These are phyloP conservation scores for Sympetrum striolatum DNA, from an alignment of 2,888 invertebrate species.

Conservation along the genomic window DNA sequence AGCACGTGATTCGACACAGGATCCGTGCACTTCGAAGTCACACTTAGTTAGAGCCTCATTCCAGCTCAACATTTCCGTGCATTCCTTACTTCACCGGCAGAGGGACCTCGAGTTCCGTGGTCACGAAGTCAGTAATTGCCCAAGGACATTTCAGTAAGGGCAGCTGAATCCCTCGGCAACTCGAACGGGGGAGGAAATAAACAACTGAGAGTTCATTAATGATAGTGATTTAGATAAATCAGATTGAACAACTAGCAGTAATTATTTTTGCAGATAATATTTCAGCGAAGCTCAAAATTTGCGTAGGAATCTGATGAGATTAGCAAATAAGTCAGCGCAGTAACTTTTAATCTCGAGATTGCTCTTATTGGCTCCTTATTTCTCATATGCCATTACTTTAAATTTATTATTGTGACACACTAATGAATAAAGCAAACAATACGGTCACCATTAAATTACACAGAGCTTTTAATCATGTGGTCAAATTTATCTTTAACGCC, in stretches of 20 bases:
- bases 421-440: too few relatives aligned
- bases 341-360: neutral
- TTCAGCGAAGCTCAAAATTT: too few relatives aligned
- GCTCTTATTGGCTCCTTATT: neutral
- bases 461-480: too few relatives aligned
- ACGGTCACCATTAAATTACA: too few relatives aligned
- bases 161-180: neutral
- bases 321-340: neutral
- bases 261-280: too few relatives aligned
- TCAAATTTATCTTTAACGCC: too few relatives aligned
- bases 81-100: neutral
- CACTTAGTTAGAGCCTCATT: neutral
- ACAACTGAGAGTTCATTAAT: neutral
- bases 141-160: neutral
- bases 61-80: neutral
- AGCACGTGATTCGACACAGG: neutral
- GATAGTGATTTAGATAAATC: too few relatives aligned
- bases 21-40: neutral
- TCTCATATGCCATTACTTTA: neutral
- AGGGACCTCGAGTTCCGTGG: neutral
- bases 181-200: neutral
- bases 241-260: too few relatives aligned
- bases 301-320: neutral
- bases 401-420: too few relatives aligned
- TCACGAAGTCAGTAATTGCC: neutral